Evolutionary conservation across 2,113 vertebrate species (phyloP), one percentile per base, ranked within the genome.

Genomic region (Thunnus maccoyii): DNA sequence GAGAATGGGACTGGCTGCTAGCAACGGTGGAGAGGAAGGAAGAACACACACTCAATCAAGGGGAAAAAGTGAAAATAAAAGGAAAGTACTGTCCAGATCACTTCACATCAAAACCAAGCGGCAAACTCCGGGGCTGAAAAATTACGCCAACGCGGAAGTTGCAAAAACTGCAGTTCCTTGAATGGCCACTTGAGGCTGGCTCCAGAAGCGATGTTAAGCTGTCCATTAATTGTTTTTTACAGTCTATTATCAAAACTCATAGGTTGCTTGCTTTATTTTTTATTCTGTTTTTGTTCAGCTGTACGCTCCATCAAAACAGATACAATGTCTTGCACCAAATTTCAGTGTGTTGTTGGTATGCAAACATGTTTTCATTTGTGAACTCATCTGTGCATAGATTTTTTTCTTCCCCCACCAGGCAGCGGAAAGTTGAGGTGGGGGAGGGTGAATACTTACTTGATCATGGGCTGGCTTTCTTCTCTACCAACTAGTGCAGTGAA

Each of bases 321-420:
- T 22, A n/a, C 20, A 76, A 47, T 32, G 17, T 57, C 66, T 74
- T 13, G 17, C 30, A 41, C 48, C 20, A 8, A 44, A 30, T 62
- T 52, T 25, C 50, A 68, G 78, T 41, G 57, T 55, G 66, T 54
- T 71, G 47, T 50, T 54, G 55, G 50, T 62, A 54, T 78, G 76
- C 84, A 86, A 86, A 89, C 80, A 70, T 82, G 81, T 69, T 82
- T 88, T 72, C 74, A 80, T 84, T 82, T 73, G 50, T 46, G 58
- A 76, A 64, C 71, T 90, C 82, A 57, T 90, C 71, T 83, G 78
- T 52, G 78, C 47, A 16, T 27, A 15, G 47, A 54, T 18, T 25
- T 80, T 72, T 72, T 44, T 10, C 13, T 18, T 5, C 69, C 68
- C 62, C 46, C 48, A 57, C n/a, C 62, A 84, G 66, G 51, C 57